Percentiles rank a stretch among this genome's conserved stretches.
phyloP scores from a whole-genome alignment of 2,888 invertebrate species.

The Cerastis rubricosa region DNA sequence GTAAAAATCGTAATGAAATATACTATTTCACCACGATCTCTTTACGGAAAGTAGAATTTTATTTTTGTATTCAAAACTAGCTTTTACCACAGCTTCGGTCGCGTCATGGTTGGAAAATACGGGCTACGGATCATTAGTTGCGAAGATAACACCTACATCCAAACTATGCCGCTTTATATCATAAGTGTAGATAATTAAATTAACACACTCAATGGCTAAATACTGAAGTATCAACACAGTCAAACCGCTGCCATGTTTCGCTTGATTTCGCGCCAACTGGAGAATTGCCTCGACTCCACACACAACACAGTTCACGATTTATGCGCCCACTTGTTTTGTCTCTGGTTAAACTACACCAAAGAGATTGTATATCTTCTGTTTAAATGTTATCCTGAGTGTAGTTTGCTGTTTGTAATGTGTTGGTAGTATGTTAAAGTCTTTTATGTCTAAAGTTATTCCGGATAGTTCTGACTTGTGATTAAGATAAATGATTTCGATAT shows the following conservation, averaged over 20 bases:
- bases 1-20: too few relatives aligned
- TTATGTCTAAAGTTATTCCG: constrained; percentile 55
- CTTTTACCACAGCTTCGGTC: too few relatives aligned
- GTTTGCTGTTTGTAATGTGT: constrained; percentile 66
- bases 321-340: constrained; percentile 69
- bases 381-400: constrained; percentile 67
- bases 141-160: too few relatives aligned
- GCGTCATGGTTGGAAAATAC: too few relatives aligned
- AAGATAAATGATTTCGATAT: constrained; percentile 44
- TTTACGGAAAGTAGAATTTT: background rate
- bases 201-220: constrained; percentile 24
- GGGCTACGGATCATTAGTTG: too few relatives aligned
- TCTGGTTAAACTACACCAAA: constrained; percentile 69
- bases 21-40: too few relatives aligned
- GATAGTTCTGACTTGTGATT: constrained; percentile 48
- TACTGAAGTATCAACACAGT: constrained; percentile 26
- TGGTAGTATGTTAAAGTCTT: constrained; percentile 55
- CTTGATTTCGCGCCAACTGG: constrained; percentile 65
- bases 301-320: constrained; percentile 64
- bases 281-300: constrained; percentile 61
- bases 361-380: constrained; percentile 66
- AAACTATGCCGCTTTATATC: too few relatives aligned
- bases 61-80: background rate
- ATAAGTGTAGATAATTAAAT: background rate
- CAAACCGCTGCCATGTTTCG: constrained; percentile 55